These are phyloP conservation scores for Esox niger DNA, from an alignment of 2,113 vertebrate species.

Conservation along the genomic window DNA sequence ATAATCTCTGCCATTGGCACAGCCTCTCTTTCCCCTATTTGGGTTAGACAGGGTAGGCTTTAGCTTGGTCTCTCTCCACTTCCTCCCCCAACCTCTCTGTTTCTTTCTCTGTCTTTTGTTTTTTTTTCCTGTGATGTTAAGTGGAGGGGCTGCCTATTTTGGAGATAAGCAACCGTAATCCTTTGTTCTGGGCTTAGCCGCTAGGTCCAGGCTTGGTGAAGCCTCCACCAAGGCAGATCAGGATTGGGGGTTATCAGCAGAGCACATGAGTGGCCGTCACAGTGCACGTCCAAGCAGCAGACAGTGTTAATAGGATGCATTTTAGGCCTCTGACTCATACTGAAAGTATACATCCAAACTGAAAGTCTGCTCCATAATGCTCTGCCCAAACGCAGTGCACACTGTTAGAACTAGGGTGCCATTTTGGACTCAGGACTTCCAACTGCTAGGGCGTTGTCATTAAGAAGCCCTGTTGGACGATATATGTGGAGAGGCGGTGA, in stretches of 20 bases:
- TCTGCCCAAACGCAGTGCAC: too few relatives aligned
- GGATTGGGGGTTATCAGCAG: slow-evolving; percentile 21
- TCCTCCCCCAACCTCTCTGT: background rate
- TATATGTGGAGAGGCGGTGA: background rate
- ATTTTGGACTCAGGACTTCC: background rate
- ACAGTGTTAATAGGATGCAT: background rate
- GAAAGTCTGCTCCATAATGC: too few relatives aligned
- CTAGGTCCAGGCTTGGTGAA: background rate
- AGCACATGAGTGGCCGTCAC: slow-evolving; percentile 7
- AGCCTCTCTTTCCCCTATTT: background rate
- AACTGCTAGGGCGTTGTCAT: background rate
- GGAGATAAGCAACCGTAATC: slow-evolving; percentile 6
- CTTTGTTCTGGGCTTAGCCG: slow-evolving; percentile 1
- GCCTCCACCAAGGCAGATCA: background rate
- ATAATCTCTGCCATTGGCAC: background rate
- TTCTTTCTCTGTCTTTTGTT: background rate
- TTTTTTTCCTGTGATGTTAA: background rate
- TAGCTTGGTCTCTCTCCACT: background rate
- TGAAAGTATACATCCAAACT: background rate
- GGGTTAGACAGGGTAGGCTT: background rate
- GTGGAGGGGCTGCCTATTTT: slow-evolving; percentile 1
- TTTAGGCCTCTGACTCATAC: background rate
- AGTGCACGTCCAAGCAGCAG: background rate
- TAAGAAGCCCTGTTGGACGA: background rate
- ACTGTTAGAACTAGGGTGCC: too few relatives aligned